These are phyloP conservation scores for Megaceryle torquata DNA, from an alignment of 2,113 vertebrate species.

Conservation along the genomic window DNA sequence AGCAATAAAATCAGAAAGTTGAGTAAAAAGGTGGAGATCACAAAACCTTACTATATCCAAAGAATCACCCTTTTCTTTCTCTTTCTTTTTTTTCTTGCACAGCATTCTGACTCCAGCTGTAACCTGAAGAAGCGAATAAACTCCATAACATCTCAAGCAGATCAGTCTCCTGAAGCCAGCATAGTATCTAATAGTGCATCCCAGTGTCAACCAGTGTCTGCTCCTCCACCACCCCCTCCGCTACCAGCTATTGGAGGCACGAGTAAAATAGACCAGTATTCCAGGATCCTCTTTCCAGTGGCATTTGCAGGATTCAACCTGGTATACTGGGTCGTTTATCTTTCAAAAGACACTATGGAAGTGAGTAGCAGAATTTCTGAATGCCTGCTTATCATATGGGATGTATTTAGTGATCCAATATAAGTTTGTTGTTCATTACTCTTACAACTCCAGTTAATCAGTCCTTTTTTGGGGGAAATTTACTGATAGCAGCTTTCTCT, in stretches of 20 bases:
- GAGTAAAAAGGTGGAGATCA: not conserved
- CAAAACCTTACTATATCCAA: not conserved
- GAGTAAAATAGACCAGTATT: slow-evolving; percentile 96
- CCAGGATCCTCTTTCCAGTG: slow-evolving; percentile 93
- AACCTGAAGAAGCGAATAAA: slow-evolving; percentile 91
- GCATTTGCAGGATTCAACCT: slow-evolving; percentile 95
- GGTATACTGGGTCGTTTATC: slow-evolving; percentile 96
- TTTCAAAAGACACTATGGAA: slow-evolving; percentile 97
- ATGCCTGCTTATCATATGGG: not conserved
- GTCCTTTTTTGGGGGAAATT: not conserved
- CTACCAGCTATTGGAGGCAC: slow-evolving; percentile 78
- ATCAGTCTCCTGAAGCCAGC: slow-evolving; percentile 72
- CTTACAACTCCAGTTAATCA: not conserved
- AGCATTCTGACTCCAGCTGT: slow-evolving; percentile 81
- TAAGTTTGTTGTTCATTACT: not conserved
- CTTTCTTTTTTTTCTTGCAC: not conserved
- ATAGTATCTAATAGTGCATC: slow-evolving; percentile 70
- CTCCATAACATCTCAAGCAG: slow-evolving; percentile 72
- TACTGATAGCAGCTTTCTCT: not conserved
- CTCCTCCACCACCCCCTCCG: slow-evolving; percentile 68
- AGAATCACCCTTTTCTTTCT: not conserved
- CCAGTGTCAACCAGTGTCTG: slow-evolving; percentile 36
- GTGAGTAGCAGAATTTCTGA: slow-evolving; percentile 72
- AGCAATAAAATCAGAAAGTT: not conserved
- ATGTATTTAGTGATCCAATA: not conserved